Evolutionary conservation across 2,797 vertebrate genomes (phyloP), one percentile per base, ranked within the genome.

Genomic region (Halcyon leucocephala): DNA sequence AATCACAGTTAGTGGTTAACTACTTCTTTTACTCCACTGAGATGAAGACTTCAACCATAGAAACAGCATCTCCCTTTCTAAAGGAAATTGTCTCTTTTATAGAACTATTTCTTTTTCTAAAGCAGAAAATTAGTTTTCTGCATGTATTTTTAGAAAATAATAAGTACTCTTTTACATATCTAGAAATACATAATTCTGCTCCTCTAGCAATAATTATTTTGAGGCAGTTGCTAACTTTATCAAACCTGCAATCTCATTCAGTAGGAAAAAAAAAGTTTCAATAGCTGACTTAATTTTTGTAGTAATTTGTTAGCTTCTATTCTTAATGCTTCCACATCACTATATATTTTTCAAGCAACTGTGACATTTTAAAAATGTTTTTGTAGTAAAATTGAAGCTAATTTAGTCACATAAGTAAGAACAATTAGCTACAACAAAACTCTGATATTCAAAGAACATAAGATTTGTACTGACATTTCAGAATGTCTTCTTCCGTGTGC

Each of bases 391-490:
- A 52, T 39, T 35, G 42, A 73, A 89, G 60, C 54, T 65, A 41
- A 28, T 77, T 82, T 83, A 81, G 72, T 80, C 87, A 57, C 15
- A 14, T 66, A 82, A 82, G 62, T 55, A 62, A 67, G 73, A 82
- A 57, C 65, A 80, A 76, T 67, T 67, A 83, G 20, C 41, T 62
- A 37, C 72, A 82, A 80, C 69, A 78, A 60, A 87, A 60, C 33
- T 67, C 41, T 44, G 18, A 48, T 70, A 65, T 39, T 85, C 67
- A 87, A 71, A 74, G 82, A 37, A 28, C 7, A 62, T 48, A 80
- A 82, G 35, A 72, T 81, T 94, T 62, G 79, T 95, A 98, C 97
- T 96, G 84, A 98, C 97, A 55, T 97, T 97, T 98, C 77, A 96
- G 61, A 84, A 92, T 46, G 9, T 97, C 95, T 83, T 97, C 97